Evolutionary conservation across 2,888 invertebrate genomes (phyloP), one percentile per base, ranked within the genome.

Genomic region (Drosophila neutralis): DNA sequence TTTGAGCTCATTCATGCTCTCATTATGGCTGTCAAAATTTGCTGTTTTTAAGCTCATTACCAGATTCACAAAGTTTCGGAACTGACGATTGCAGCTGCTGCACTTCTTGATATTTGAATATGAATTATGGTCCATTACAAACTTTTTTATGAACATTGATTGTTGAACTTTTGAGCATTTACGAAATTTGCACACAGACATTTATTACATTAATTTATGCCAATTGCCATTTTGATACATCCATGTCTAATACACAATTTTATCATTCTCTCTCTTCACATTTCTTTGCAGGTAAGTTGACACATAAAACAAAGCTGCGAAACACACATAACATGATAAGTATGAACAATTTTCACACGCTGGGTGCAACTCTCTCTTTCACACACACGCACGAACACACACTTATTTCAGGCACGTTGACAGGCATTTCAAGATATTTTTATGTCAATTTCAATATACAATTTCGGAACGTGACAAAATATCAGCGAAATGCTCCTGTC

Each of bases 261-360:
- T 35, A 31, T 29, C 29, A 18, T 33, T 49, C n/a, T 58, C 24
- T 56, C 45, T 56, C 45, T 38, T 58, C 36, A 36, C 49, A 6
- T 79, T 45, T 80, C 66, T 65, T 89, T 87, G 11, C 88, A 87
- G 90, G 87, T 87, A 73, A 88, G 90, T 88, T 75, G 64, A 69
- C 63, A 69, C 31, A 51, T 59, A 40, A 69, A 63, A 78, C 54
- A 71, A 68, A 36, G 49, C 42, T 71, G 76, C 73, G 74, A 33
- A 53, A 45, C 33, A 48, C 45, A 59, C 29, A 61, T 29, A 61
- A 69, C 51, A 66, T 48, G 69, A 67, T 79, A 84, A 74, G 73
- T 76, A 87, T 82, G 67, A 24, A 8, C 33, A 45, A 8, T 24
- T 13, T 15, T 35, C n/a, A 13, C 21, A 64, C 33, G 52, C 52